phyloP scores from a whole-genome alignment of 2,797 vertebrate genomes.

The Lepus townsendii region DNA sequence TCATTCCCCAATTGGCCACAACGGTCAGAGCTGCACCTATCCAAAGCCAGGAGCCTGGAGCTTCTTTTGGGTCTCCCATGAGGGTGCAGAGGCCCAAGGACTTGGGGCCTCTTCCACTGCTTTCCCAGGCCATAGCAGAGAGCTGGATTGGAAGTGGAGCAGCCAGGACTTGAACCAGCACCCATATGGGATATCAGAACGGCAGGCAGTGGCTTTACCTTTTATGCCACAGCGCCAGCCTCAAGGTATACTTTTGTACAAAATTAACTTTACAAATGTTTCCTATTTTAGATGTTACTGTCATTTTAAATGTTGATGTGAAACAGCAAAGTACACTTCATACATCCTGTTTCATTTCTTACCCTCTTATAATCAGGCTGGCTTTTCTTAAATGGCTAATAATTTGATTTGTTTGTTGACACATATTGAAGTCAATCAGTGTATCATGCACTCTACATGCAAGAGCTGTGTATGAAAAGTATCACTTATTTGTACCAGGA shows the following conservation, averaged over 20 bases:
- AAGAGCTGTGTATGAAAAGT: neutral
- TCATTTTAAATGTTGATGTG: neutral
- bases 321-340: neutral
- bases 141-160: too few relatives aligned
- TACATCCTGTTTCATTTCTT: constrained; percentile 17
- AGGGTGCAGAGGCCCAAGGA: too few relatives aligned
- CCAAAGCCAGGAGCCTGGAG: too few relatives aligned
- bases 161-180: too few relatives aligned
- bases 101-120: too few relatives aligned
- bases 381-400: neutral
- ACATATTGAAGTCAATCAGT: neutral
- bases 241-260: neutral
- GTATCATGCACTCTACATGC: neutral
- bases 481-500: constrained; percentile 22
- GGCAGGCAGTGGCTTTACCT: too few relatives aligned
- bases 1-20: too few relatives aligned
- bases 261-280: neutral
- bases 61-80: too few relatives aligned
- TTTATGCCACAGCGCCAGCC: too few relatives aligned
- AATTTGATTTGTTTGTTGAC: neutral
- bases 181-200: too few relatives aligned
- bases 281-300: neutral
- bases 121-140: too few relatives aligned
- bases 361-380: neutral
- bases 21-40: too few relatives aligned